Evolutionary conservation across 2,888 invertebrate species (phyloP).

Genomic region (Synergus gifuensis): DNA sequence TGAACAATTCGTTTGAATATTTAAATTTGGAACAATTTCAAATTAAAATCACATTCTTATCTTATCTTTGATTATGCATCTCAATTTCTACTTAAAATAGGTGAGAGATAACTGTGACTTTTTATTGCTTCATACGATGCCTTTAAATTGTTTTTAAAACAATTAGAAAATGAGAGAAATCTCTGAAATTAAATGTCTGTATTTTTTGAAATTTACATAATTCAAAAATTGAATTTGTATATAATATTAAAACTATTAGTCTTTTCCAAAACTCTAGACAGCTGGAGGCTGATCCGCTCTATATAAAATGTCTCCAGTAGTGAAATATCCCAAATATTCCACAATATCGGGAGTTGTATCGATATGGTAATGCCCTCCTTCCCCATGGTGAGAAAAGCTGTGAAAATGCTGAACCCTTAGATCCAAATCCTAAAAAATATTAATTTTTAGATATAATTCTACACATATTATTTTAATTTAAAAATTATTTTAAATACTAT

Average conservation of each 20-base stretch:
- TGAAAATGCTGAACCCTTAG: constrained; percentile 98
- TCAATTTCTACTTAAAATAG: too few relatives aligned
- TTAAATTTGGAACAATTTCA: too few relatives aligned
- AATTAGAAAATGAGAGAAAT: too few relatives aligned
- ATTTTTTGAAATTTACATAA: neutral
- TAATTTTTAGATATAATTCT: constrained; percentile 15
- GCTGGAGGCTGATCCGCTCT: constrained; percentile 86
- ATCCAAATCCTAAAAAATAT: constrained; percentile 86
- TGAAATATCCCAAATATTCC: constrained; percentile 95
- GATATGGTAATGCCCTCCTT: constrained; percentile 97
- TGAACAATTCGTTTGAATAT: too few relatives aligned
- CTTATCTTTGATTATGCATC: too few relatives aligned
- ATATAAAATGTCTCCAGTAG: constrained; percentile 85
- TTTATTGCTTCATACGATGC: too few relatives aligned
- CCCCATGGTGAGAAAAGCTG: constrained; percentile 89
- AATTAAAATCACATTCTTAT: too few relatives aligned
- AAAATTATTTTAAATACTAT: constrained; percentile 1
- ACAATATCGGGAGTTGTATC: constrained; percentile 94
- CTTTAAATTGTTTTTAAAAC: too few relatives aligned
- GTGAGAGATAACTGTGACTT: too few relatives aligned
- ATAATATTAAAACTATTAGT: constrained; percentile 79
- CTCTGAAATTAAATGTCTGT: too few relatives aligned
- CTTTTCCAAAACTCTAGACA: constrained; percentile 86
- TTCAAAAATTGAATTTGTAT: neutral
- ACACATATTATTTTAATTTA: neutral